These are phyloP conservation scores for Phymorhynchus buccinoides DNA, from an alignment of 1,140 invertebrate genomes.

Conservation along the genomic window DNA sequence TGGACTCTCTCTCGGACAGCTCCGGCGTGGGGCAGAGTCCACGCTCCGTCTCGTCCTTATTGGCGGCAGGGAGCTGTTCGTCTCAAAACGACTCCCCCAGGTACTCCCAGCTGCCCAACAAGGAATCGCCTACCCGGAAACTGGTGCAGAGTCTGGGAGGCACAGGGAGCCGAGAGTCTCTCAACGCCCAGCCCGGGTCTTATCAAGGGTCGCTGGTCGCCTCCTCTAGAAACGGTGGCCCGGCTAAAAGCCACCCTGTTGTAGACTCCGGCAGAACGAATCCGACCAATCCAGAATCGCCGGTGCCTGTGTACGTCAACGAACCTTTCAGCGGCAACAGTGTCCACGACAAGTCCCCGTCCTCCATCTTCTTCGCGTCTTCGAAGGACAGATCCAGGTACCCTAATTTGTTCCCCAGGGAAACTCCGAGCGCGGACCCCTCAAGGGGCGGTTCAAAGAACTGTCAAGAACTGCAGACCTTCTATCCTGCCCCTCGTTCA, in stretches of 20 bases:
- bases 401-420: neutral
- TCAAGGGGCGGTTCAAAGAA: constrained; percentile 1
- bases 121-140: neutral
- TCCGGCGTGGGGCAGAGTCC: neutral
- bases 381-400: neutral
- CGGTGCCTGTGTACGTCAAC: neutral
- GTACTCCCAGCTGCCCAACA: constrained; percentile 33
- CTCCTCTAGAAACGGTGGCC: constrained; percentile 26
- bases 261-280: neutral
- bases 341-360: neutral
- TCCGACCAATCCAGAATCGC: neutral
- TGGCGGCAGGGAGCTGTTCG: neutral
- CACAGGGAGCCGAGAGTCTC: neutral
- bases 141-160: neutral
- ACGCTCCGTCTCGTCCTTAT: neutral
- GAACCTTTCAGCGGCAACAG: neutral
- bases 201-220: neutral
- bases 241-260: neutral
- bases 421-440: neutral
- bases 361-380: neutral
- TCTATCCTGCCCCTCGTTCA: constrained; percentile 1
- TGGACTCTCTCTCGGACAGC: neutral
- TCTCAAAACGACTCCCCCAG: neutral
- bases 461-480: constrained; percentile 27
- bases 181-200: neutral